Conservation (phyloP, 2,113 vertebrate genomes). For the Dicerorhinus sumatrensis region DNA sequence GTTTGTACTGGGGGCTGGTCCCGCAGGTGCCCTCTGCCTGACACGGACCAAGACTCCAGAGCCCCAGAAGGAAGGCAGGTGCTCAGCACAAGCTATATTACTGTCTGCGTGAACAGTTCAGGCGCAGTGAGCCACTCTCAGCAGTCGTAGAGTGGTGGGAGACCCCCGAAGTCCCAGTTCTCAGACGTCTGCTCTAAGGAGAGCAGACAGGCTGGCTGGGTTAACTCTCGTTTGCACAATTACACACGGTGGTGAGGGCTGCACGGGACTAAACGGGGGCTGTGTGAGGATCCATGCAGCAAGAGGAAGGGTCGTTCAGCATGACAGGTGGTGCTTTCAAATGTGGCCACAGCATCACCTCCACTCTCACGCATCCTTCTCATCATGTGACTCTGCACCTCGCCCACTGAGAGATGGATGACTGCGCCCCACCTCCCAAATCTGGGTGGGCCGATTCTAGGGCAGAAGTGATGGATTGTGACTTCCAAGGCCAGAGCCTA, state of each 20-base stretch:
- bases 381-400: too few relatives aligned
- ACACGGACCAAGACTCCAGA: not conserved
- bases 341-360: accelerated
- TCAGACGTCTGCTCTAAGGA: accelerated
- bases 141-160: accelerated
- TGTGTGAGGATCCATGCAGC: accelerated
- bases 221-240: accelerated
- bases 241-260: accelerated
- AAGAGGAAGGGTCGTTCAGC: accelerated
- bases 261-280: accelerated
- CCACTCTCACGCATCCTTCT: accelerated
- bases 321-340: too few relatives aligned
- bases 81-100: accelerated
- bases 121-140: not conserved
- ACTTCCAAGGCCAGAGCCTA: not conserved
- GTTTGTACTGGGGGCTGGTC: accelerated
- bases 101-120: accelerated
- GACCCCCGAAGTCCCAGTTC: too few relatives aligned
- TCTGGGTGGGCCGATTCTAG: accelerated
- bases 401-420: not conserved
- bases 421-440: not conserved
- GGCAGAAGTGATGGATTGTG: too few relatives aligned
- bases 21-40: accelerated
- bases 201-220: accelerated
- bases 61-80: not conserved